Base-by-base conservation (phyloP, 2,888 invertebrate species). In the Ophioninae sp. region DNA sequence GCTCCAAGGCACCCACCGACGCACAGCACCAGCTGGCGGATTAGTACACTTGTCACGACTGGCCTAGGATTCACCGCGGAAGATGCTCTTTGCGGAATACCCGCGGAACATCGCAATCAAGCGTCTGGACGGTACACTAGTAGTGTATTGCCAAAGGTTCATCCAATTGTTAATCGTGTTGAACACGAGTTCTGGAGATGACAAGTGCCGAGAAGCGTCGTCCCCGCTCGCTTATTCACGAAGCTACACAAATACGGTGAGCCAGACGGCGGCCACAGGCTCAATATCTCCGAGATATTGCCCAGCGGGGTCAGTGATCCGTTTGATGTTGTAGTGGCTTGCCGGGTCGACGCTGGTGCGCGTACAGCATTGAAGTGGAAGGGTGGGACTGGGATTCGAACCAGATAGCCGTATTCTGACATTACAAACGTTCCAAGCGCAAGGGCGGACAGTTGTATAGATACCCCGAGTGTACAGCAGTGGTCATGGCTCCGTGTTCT, bases 351-450 rank as follows among this genome's bases (percentile, higher is more conserved):
- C 37, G 23, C 30, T 71, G 10, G 69, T 71, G n/a, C 56, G n/a
- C 23, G 51, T 51, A 30, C 6, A n/a, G 68, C 23, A 68, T 30
- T 17, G 20, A 59, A 59, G 20, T n/a, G 58, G 58, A 7, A 13
- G 58, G 58, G 20, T 22, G 20, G 17, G 37, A 17, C 30, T 30
- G 37, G 20, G 61, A 10, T 23, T 30, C 20, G n/a, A 58, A 30
- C 63, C 20, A 10, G 68, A 22, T 37, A 44, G 37, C 64, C n/a
- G 51, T 73, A 63, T 58, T 8, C 64, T 13, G 37, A 41, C 64
- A 74, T 74, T 59, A 77, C 59, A 51, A 30, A 63, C 69, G 69
- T 61, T 69, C 61, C 68, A 68, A 37, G 61, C 68, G 37, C 58
- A 20, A 59, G 69, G 23, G 8, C 30, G 39, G 65, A 58, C 58